phyloP scores from a whole-genome alignment of 2,888 invertebrate genomes.

The Torymus tubicola region DNA sequence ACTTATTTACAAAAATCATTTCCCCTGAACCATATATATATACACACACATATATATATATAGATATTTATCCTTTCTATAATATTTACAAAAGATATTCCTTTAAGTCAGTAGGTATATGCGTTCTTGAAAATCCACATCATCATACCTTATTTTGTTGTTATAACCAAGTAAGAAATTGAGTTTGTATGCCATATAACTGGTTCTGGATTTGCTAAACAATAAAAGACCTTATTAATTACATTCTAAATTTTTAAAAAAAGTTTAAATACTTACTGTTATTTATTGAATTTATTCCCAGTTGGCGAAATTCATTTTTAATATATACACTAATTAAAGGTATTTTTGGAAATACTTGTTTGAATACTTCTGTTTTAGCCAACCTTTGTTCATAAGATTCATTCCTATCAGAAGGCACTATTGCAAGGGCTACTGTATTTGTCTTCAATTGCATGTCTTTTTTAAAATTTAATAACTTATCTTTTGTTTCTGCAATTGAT shows the following conservation, averaged over 20 bases:
- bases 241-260: background rate
- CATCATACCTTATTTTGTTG: background rate
- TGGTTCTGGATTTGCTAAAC: slow-evolving; percentile 2
- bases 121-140: background rate
- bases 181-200: slow-evolving; percentile 4
- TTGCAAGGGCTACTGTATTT: slow-evolving; percentile 22
- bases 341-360: slow-evolving; percentile 25
- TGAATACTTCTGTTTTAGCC: slow-evolving; percentile 11
- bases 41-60: no score
- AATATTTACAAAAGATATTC: no score
- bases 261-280: background rate
- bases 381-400: slow-evolving; percentile 14
- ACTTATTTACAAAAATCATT: background rate
- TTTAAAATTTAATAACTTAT: slow-evolving; percentile 8
- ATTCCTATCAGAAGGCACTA: slow-evolving; percentile 3
- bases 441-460: background rate
- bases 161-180: slow-evolving; percentile 20
- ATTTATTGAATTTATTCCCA: background rate
- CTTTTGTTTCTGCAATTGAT: background rate
- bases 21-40: no score
- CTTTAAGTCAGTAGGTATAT: background rate
- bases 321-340: slow-evolving; percentile 6
- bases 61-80: no score
- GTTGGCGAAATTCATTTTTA: slow-evolving; percentile 23
- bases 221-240: background rate